These are phyloP conservation scores for Cyprinus carpio DNA, from an alignment of 2,113 vertebrate genomes.

Conservation along the genomic window DNA sequence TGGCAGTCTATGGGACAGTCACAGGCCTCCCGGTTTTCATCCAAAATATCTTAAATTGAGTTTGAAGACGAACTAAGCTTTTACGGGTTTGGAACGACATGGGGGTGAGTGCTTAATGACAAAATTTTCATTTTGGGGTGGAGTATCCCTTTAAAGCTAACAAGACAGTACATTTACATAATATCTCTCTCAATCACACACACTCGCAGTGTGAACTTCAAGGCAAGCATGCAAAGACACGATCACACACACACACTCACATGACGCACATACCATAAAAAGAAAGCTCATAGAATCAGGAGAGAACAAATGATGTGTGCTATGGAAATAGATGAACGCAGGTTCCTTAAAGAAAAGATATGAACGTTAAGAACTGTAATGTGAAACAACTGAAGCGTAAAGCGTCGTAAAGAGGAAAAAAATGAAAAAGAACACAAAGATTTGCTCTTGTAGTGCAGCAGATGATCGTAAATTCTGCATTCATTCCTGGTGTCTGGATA, in stretches of 20 bases:
- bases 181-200: neutral
- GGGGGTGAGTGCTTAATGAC: too few relatives aligned
- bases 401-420: too few relatives aligned
- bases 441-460: neutral
- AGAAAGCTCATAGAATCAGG: neutral
- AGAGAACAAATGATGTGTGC: neutral
- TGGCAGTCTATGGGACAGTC: too few relatives aligned
- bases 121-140: too few relatives aligned
- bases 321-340: neutral
- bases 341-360: neutral
- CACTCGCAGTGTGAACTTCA: neutral
- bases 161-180: neutral
- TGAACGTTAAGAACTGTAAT: neutral
- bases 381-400: neutral
- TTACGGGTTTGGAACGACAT: too few relatives aligned
- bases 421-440: neutral
- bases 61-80: too few relatives aligned
- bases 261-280: conserved; percentile 8
- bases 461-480: neutral
- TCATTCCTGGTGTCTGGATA: neutral
- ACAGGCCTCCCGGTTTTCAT: too few relatives aligned
- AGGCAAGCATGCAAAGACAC: neutral
- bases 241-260: conserved; percentile 7
- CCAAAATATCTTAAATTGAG: too few relatives aligned
- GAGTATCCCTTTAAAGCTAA: neutral